phyloP scores from a whole-genome alignment of 1,140 invertebrate genomes.

The Kradibia gibbosae region DNA sequence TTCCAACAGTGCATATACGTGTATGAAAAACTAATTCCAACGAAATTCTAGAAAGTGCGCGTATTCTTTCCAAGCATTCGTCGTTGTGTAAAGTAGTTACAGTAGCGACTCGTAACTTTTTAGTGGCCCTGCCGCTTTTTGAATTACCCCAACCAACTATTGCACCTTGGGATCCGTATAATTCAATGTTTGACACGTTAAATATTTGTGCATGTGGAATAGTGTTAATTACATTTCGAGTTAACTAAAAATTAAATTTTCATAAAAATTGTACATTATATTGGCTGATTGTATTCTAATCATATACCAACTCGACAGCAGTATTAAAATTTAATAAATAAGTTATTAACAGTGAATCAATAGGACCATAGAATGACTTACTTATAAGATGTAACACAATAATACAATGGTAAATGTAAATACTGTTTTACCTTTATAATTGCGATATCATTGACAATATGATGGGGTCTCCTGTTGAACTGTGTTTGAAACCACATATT shows the following conservation, averaged over 20 bases:
- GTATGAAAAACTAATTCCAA: background rate
- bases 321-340: too few species aligned
- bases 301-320: too few species aligned
- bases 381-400: background rate
- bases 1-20: background rate
- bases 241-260: background rate
- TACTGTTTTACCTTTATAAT: background rate
- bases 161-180: background rate
- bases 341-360: too few species aligned
- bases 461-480: background rate
- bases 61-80: background rate
- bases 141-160: background rate
- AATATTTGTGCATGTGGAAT: background rate
- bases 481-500: background rate
- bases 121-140: background rate
- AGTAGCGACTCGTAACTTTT: background rate
- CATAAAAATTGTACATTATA: too few species aligned
- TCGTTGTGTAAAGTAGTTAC: background rate
- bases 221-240: background rate
- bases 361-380: too few species aligned
- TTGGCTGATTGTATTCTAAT: too few species aligned
- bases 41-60: background rate
- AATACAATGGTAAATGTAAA: background rate
- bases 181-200: background rate
- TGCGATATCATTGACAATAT: background rate